These are phyloP conservation scores for Bombus impatiens DNA, from an alignment of 1,140 invertebrate species.

Conservation along the genomic window DNA sequence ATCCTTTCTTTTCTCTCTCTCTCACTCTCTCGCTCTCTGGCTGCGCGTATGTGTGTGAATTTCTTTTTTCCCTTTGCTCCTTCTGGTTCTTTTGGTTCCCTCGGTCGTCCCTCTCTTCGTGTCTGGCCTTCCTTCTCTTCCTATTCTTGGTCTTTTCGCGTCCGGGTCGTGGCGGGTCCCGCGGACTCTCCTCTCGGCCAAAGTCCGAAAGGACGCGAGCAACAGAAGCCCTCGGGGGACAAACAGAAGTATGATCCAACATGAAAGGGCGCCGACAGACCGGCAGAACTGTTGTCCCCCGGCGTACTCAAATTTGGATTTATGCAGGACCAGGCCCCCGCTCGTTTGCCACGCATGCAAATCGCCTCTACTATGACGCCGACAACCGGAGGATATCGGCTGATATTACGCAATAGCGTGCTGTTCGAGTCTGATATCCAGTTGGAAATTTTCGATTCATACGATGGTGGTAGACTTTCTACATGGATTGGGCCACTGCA, in stretches of 20 bases:
- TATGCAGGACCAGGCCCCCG: conserved; percentile 65
- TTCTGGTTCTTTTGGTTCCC: conserved; percentile 11
- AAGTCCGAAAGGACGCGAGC: conserved; percentile 60
- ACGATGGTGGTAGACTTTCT: too few species aligned
- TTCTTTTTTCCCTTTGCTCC: conserved; percentile 44
- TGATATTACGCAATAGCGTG: conserved; percentile 12
- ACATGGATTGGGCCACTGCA: too few species aligned
- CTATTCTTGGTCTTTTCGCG: conserved; percentile 25
- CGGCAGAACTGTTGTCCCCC: conserved; percentile 34
- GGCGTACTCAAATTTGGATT: conserved; percentile 72
- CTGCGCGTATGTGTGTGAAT: background rate
- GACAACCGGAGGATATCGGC: background rate
- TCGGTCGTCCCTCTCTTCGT: background rate
- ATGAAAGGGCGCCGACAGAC: conserved; percentile 70
- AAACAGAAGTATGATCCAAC: conserved; percentile 73
- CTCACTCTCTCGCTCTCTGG: background rate
- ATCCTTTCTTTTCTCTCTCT: conserved; percentile 5
- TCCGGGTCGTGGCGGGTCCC: conserved; percentile 36
- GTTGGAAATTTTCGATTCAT: background rate
- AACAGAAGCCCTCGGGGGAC: conserved; percentile 58
- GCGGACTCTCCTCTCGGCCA: conserved; percentile 33
- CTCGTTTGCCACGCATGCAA: conserved; percentile 71
- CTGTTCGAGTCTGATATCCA: background rate
- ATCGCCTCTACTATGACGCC: conserved; percentile 35
- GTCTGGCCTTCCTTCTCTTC: background rate